Conservation (phyloP, 2,113 vertebrate species). For the Jacana jacana region DNA sequence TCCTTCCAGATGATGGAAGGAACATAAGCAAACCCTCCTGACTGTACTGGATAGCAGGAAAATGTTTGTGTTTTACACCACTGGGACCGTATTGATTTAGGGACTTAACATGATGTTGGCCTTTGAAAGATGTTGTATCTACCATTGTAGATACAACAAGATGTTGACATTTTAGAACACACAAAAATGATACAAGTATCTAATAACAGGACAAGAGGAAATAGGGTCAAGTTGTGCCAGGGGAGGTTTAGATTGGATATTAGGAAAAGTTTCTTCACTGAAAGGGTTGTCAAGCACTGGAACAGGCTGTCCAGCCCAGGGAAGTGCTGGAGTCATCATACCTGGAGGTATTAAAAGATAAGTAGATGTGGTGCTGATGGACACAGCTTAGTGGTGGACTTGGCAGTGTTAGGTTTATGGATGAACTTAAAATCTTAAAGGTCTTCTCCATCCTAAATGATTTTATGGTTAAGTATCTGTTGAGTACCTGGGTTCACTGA, state of each 20-base stretch:
- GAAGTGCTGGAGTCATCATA: not conserved
- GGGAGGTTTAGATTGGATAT: not conserved
- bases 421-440: not conserved
- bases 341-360: not conserved
- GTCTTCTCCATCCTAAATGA: not conserved
- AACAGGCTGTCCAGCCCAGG: not conserved
- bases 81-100: not conserved
- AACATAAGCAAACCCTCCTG: not conserved
- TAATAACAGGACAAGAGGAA: not conserved
- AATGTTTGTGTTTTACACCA: not conserved
- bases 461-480: not conserved
- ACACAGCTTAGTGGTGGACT: not conserved
- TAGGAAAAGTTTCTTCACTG: not conserved
- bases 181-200: not conserved
- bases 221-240: not conserved
- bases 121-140: not conserved
- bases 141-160: not conserved
- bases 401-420: not conserved
- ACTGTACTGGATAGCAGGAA: not conserved
- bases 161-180: not conserved
- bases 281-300: not conserved
- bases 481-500: not conserved
- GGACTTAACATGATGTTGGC: not conserved
- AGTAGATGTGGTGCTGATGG: not conserved
- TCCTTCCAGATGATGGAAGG: not conserved